phyloP scores from a whole-genome alignment of 2,113 vertebrate species.

The Rhinoptilus africanus region DNA sequence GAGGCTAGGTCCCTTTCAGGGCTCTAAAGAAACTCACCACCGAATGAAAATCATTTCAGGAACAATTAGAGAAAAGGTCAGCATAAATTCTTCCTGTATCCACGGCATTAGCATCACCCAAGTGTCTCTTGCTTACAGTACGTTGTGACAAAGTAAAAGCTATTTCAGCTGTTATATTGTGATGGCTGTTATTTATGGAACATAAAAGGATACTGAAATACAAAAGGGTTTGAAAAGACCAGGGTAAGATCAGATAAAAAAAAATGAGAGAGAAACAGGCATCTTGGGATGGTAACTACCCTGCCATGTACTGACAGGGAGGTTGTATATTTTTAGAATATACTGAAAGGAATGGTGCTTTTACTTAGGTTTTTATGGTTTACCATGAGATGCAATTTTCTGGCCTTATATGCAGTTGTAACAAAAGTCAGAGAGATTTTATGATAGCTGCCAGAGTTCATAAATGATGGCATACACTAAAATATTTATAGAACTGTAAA shows the following conservation, averaged over 20 bases:
- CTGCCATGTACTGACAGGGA: constrained; percentile 78
- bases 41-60: constrained; percentile 38
- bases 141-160: constrained; percentile 74
- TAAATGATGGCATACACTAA: constrained; percentile 89
- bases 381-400: constrained; percentile 89
- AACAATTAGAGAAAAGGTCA: constrained; percentile 63
- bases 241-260: constrained; percentile 78
- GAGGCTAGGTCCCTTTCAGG: constrained; percentile 9
- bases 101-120: constrained; percentile 30
- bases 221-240: constrained; percentile 76
- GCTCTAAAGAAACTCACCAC: not conserved
- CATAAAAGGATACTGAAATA: constrained; percentile 77
- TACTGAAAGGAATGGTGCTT: constrained; percentile 85
- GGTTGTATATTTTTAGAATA: constrained; percentile 87
- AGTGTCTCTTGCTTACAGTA: constrained; percentile 69
- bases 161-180: constrained; percentile 70
- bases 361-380: constrained; percentile 89
- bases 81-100: constrained; percentile 36
- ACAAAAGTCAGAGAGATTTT: constrained; percentile 88
- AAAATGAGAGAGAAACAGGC: constrained; percentile 74
- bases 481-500: constrained; percentile 92
- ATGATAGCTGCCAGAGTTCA: constrained; percentile 88
- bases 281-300: constrained; percentile 77
- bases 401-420: constrained; percentile 87
- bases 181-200: constrained; percentile 75